These are phyloP conservation scores for Leptinotarsa defecta DNA, from an alignment of 1,140 invertebrate genomes.

Conservation along the genomic window DNA sequence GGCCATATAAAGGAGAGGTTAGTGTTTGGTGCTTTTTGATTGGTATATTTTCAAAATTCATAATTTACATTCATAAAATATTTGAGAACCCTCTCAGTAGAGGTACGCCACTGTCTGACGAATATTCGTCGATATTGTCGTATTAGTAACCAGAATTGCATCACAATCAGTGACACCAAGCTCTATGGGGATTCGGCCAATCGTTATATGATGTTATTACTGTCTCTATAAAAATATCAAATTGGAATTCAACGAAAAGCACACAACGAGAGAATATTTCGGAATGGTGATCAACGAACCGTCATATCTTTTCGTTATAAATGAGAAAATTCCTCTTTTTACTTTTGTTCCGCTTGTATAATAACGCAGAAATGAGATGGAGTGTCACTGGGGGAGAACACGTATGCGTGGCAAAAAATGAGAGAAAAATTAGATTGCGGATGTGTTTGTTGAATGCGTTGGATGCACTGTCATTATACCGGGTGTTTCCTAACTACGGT, in stretches of 20 bases:
- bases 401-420: not conserved
- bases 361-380: not conserved
- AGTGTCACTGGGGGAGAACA: not conserved
- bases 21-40: too few species aligned
- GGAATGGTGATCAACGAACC: slow-evolving; percentile 5
- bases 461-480: too few species aligned
- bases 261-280: not conserved
- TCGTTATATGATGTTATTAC: slow-evolving; percentile 8
- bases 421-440: not conserved
- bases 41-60: too few species aligned
- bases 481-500: too few species aligned
- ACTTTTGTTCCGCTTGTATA: not conserved
- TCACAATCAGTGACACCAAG: slow-evolving; percentile 3
- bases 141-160: slow-evolving; percentile 4
- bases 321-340: slow-evolving; percentile 6
- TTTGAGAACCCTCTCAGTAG: too few species aligned
- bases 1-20: too few species aligned
- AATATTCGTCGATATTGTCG: slow-evolving; percentile 1
- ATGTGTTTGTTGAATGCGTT: too few species aligned
- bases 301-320: slow-evolving; percentile 3
- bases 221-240: not conserved
- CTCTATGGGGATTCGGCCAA: not conserved
- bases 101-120: not conserved
- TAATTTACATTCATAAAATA: too few species aligned
- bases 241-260: slow-evolving; percentile 4